Percentiles rank a stretch among this genome's conserved stretches.
Evolutionary conservation across 2,113 vertebrate genomes (phyloP).

Genomic region (Aptenodytes patagonicus): DNA sequence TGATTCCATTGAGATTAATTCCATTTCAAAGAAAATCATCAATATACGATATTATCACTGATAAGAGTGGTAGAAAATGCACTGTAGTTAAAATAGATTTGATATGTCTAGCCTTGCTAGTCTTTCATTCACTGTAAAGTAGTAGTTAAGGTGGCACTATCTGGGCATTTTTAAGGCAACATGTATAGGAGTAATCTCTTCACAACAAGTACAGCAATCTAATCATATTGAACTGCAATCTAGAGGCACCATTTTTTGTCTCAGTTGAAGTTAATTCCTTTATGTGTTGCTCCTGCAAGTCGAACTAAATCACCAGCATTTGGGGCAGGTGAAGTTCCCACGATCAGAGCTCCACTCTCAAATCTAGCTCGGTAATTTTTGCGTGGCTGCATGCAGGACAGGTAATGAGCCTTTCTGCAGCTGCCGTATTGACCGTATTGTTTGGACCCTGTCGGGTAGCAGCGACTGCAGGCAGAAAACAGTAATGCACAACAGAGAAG

Average conservation of each 20-base stretch:
- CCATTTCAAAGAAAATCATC: background rate
- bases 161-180: background rate
- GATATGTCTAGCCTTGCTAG: background rate
- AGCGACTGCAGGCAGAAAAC: background rate
- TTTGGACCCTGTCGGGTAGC: rapidly evolving
- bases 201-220: background rate
- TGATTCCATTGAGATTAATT: background rate
- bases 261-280: background rate
- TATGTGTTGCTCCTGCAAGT: background rate
- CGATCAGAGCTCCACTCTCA: background rate
- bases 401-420: background rate
- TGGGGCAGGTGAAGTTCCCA: background rate
- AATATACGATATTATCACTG: background rate
- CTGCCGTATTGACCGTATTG: background rate
- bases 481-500: background rate
- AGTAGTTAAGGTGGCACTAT: background rate
- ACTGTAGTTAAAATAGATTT: background rate
- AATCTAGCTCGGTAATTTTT: background rate
- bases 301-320: background rate
- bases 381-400: background rate
- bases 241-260: background rate
- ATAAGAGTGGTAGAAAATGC: background rate
- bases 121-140: background rate
- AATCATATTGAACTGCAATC: background rate
- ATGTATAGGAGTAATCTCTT: background rate